phyloP scores from a whole-genome alignment of 2,888 invertebrate genomes.

The Drosophila paramelanica region DNA sequence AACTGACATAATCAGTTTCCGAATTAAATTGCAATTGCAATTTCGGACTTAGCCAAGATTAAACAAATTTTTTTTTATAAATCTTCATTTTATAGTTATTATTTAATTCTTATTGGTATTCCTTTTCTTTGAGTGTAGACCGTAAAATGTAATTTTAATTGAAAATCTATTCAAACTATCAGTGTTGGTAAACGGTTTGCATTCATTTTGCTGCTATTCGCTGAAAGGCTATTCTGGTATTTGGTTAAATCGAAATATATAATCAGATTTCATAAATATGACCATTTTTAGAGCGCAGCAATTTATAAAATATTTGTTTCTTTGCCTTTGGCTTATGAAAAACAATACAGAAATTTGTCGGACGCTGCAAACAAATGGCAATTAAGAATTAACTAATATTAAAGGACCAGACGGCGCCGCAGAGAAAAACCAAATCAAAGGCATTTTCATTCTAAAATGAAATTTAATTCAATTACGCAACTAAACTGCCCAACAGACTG shows the following conservation, averaged over 20 bases:
- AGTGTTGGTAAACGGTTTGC: slow-evolving; percentile 22
- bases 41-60: too few relatives aligned
- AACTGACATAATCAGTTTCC: too few relatives aligned
- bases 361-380: slow-evolving; percentile 30
- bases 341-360: slow-evolving; percentile 20
- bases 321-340: slow-evolving; percentile 10
- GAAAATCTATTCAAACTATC: neutral
- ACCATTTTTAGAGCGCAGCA: neutral
- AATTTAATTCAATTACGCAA: slow-evolving; percentile 72
- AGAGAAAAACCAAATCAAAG: slow-evolving; percentile 42
- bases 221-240: slow-evolving; percentile 2
- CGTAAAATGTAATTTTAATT: slow-evolving; percentile 1
- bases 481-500: slow-evolving; percentile 64
- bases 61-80: too few relatives aligned
- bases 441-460: slow-evolving; percentile 61
- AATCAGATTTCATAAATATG: slow-evolving; percentile 1
- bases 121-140: slow-evolving; percentile 8
- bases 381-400: slow-evolving; percentile 30
- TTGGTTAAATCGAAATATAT: neutral
- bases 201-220: slow-evolving; percentile 21
- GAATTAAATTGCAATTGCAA: too few relatives aligned
- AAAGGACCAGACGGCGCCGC: slow-evolving; percentile 10
- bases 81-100: neutral
- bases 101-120: neutral
- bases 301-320: neutral